These are phyloP conservation scores for Cranoglanis bouderius DNA, from an alignment of 2,113 vertebrate genomes.

Conservation along the genomic window DNA sequence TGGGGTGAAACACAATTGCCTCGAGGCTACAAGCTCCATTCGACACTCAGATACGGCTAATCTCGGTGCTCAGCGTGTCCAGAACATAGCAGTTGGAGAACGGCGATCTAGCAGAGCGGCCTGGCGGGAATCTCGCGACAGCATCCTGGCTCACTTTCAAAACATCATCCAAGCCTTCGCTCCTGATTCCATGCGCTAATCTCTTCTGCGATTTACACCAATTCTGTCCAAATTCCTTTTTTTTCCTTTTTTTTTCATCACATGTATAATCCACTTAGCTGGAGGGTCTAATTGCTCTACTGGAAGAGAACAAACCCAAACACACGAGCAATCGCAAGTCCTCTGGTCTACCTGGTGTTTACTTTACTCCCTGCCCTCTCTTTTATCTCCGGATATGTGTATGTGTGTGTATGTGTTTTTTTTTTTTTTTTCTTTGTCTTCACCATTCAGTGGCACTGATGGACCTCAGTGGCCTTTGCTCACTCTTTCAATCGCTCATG, in stretches of 20 bases:
- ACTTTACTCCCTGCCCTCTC: background rate
- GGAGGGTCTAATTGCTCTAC: slow-evolving; percentile 25
- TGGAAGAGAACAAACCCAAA: slow-evolving; percentile 13
- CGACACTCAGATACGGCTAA: slow-evolving; percentile 51
- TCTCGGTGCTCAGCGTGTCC: slow-evolving; percentile 46
- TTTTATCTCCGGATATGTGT: background rate
- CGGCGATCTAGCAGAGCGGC: slow-evolving; percentile 12
- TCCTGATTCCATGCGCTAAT: background rate
- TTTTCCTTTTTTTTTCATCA: background rate
- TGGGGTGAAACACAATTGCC: slow-evolving; percentile 60
- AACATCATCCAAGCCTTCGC: background rate
- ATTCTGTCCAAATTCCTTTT: slow-evolving; percentile 1
- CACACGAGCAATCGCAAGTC: background rate
- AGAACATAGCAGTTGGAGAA: slow-evolving; percentile 9
- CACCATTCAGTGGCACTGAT: slow-evolving; percentile 13
- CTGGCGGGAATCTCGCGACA: background rate
- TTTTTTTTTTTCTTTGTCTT: background rate
- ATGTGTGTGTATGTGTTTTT: background rate
- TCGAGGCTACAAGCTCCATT: slow-evolving; percentile 61
- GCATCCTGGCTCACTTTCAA: background rate
- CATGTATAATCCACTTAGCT: slow-evolving; percentile 10
- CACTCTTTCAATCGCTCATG: background rate
- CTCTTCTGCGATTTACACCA: slow-evolving; percentile 1
- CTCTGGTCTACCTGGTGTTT: background rate
- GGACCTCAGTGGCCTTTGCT: slow-evolving; percentile 21